Evolutionary conservation across 2,113 vertebrate species (phyloP).

Genomic region (Lipotes vexillifer): DNA sequence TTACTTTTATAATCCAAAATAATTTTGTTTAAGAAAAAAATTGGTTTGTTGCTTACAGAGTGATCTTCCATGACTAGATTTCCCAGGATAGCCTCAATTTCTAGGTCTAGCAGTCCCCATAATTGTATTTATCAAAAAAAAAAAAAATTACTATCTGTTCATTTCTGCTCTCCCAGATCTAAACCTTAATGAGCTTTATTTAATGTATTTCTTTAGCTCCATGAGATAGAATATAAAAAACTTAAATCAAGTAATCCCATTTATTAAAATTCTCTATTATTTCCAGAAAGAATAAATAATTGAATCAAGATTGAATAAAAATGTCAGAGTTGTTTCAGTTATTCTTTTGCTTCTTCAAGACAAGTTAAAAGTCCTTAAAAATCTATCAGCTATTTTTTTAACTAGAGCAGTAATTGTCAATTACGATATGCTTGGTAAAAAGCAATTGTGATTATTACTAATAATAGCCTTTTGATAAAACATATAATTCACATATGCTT

Average conservation of each 20-base stretch:
- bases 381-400: not conserved
- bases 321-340: conserved; percentile 3
- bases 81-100: conserved; percentile 15
- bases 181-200: conserved; percentile 10
- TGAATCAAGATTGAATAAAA: conserved; percentile 25
- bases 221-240: not conserved
- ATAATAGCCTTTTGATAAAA: not conserved
- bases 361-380: conserved; percentile 19
- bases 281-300: conserved; percentile 33
- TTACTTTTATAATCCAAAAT: conserved; percentile 33
- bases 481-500: not conserved
- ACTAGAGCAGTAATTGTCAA: not conserved
- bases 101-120: not conserved
- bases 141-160: not conserved
- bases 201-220: conserved; percentile 1
- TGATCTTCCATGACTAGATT: not conserved
- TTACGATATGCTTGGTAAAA: not conserved
- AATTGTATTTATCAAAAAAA: not conserved
- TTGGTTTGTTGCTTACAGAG: not conserved
- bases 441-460: not conserved
- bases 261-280: conserved; percentile 13
- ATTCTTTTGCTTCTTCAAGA: not conserved
- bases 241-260: not conserved
- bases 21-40: not conserved
- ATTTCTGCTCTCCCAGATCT: not conserved